Evolutionary conservation across 2,888 invertebrate species (phyloP), one percentile per base, ranked within the genome.

Genomic region (Erebia aethiops): DNA sequence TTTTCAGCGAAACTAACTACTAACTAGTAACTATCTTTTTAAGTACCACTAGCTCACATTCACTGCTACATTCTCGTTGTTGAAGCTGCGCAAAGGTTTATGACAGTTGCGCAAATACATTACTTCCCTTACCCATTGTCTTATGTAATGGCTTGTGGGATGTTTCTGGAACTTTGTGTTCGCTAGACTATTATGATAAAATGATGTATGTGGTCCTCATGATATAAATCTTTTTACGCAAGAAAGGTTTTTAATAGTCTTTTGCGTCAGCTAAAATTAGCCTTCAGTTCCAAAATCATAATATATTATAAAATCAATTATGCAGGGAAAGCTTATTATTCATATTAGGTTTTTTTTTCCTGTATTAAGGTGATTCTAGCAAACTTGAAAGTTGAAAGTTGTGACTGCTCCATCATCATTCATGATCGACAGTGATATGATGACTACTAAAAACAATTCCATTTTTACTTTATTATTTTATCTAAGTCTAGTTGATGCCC

Each of bases 101-200:
- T 73, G 72, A 70, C 71, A n/a, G 56, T 73, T 73, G 69, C 71
- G 69, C 69, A 73, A 73, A 69, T 35, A 71, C 54, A 35, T 46
- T 60, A 73, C 71, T 73, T 73, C 73, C 73, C 73, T 67, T 67
- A 58, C 26, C 43, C 56, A 65, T 64, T 60, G 11, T 72, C 56
- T 72, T 69, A 67, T 46, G 64, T 60, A 72, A 72, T 41, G 52
- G n/a, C 67, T 41, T 57, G 67, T 72, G 58, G 72, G 70, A 70
- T 66, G 66, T 46, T 67, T 72, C 72, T 72, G 72, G 72, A 72
- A 67, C 67, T 69, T 61, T 46, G 65, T 41, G 69, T 49, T 57
- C 58, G 49, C 54, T 63, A n/a, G 58, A 67, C 63, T 58, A 67
- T 70, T 60, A 41, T 67, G 26, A 35, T 41, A 14, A 52, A 41